Percentiles rank a stretch among this genome's conserved stretches.
These are phyloP conservation scores for Clangula hyemalis DNA, from an alignment of 2,797 vertebrate genomes.

Conservation along the genomic window DNA sequence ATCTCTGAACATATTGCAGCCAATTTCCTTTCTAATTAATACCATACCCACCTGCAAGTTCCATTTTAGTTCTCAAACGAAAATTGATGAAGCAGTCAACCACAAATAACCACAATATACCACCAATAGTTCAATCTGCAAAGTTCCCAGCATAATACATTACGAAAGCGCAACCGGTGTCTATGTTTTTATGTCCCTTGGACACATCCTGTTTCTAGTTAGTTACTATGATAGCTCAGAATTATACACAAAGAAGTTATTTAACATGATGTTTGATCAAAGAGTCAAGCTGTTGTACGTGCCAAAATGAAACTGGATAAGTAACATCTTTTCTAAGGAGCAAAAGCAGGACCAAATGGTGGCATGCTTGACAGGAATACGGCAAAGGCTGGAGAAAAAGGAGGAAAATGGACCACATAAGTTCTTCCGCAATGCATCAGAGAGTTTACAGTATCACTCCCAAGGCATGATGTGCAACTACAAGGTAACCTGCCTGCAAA, in stretches of 20 bases:
- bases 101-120: conserved; percentile 53
- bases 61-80: conserved; percentile 69
- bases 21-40: conserved; percentile 77
- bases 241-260: not conserved
- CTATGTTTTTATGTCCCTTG: conserved; percentile 12
- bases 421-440: not conserved
- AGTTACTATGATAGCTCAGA: conserved; percentile 21
- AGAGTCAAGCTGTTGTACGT: not conserved
- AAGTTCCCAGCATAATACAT: not conserved
- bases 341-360: not conserved
- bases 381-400: not conserved
- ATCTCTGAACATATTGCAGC: conserved; percentile 69
- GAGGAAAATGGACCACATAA: not conserved
- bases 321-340: not conserved
- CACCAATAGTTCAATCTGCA: conserved; percentile 30
- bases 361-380: not conserved
- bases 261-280: conserved; percentile 24
- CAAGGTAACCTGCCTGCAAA: not conserved
- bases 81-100: conserved; percentile 73
- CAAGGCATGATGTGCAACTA: not conserved
- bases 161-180: conserved; percentile 11
- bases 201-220: conserved; percentile 5
- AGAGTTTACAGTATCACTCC: not conserved
- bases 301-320: not conserved
- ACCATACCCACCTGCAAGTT: conserved; percentile 67